A percentile compares a stretch with the other conserved stretches of the same genome.
phyloP scores from a whole-genome alignment of 2,797 vertebrate species.

The Betta splendens region DNA sequence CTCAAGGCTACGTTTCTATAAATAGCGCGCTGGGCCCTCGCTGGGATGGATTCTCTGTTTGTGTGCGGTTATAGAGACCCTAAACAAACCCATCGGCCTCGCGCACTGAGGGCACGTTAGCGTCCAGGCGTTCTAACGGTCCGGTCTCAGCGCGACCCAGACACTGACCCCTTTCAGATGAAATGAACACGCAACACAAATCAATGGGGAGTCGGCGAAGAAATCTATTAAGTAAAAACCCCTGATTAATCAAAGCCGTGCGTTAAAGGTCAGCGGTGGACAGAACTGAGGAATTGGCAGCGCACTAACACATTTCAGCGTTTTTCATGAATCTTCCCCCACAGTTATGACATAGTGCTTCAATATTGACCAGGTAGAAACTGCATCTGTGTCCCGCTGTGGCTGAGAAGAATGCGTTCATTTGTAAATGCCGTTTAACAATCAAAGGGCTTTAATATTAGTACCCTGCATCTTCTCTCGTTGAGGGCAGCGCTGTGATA shows the following conservation, averaged over 20 bases:
- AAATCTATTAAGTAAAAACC: conserved; percentile 28
- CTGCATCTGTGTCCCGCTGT: too few species aligned
- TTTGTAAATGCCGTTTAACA: too few species aligned
- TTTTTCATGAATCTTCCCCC: background rate
- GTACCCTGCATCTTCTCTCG: background rate
- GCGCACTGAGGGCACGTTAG: background rate
- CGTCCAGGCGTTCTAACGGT: conserved; percentile 11
- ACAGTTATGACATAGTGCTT: background rate
- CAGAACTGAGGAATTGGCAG: conserved; percentile 5
- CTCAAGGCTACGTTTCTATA: conserved; percentile 45
- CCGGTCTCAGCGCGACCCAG: conserved; percentile 5
- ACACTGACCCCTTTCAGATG: conserved; percentile 42
- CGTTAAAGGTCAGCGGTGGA: conserved; percentile 23
- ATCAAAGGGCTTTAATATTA: too few species aligned
- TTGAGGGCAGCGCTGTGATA: background rate
- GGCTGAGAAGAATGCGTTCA: too few species aligned
- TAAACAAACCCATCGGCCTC: conserved; percentile 5
- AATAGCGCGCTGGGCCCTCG: conserved; percentile 22
- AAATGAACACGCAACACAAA: conserved; percentile 25
- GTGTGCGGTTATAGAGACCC: conserved; percentile 2
- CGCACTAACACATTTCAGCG: background rate
- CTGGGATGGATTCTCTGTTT: background rate
- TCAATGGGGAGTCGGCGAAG: conserved; percentile 13
- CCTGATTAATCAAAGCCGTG: conserved; percentile 26
- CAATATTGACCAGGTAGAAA: background rate